Percentiles rank a stretch among this genome's conserved stretches.
phyloP scores from a whole-genome alignment of 2,797 vertebrate genomes.

The Falco columbarius region DNA sequence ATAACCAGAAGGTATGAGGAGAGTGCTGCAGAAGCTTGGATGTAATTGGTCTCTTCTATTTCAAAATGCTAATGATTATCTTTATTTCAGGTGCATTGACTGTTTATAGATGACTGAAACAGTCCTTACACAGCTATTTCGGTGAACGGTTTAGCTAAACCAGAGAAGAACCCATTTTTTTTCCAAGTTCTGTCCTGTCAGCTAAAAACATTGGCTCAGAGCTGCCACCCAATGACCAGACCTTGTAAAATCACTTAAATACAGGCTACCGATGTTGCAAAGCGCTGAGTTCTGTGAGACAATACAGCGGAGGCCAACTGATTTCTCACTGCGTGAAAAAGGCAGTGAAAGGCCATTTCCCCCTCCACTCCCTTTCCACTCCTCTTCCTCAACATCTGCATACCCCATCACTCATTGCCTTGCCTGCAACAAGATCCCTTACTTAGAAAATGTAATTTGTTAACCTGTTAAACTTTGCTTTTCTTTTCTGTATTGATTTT shows the following conservation, averaged over 20 bases:
- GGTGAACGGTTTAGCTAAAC: neutral
- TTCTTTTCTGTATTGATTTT: neutral
- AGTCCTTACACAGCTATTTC: neutral
- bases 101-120: neutral
- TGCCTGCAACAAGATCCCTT: neutral
- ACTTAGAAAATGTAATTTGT: neutral
- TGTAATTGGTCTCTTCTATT: neutral
- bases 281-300: neutral
- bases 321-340: neutral
- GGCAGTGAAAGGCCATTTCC: neutral
- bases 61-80: neutral
- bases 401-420: neutral
- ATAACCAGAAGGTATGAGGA: neutral
- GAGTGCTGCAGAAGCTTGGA: neutral
- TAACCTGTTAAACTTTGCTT: neutral
- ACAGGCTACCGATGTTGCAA: neutral
- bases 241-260: neutral
- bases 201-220: conserved; percentile 31
- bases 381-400: neutral
- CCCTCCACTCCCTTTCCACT: neutral
- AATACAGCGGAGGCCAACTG: neutral
- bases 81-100: neutral
- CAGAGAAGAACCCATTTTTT: neutral
- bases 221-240: conserved; percentile 63
- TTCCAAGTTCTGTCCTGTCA: neutral